phyloP scores from a whole-genome alignment of 2,113 vertebrate species.

The Corydoras sp. region DNA sequence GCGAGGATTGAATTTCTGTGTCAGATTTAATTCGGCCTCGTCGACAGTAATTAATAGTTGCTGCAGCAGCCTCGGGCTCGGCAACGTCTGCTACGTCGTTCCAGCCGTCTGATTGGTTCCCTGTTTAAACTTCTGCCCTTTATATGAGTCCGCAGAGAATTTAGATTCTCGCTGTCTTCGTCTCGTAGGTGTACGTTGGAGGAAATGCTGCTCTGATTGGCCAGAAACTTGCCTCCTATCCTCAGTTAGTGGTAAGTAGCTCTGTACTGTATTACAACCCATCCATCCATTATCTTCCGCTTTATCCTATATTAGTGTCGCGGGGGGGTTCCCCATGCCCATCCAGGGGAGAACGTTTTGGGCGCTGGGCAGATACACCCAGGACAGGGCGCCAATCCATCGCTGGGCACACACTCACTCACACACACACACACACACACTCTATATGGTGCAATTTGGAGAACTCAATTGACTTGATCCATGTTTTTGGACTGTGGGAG shows the following conservation, averaged over 20 bases:
- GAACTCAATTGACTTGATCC: too few species aligned
- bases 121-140: not conserved
- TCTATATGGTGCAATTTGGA: too few species aligned
- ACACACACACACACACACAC: too few species aligned
- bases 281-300: too few species aligned
- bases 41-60: slow-evolving; percentile 43
- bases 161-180: not conserved
- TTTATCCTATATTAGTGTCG: too few species aligned
- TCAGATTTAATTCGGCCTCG: slow-evolving; percentile 41
- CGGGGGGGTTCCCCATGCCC: too few species aligned
- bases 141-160: not conserved
- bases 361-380: too few species aligned
- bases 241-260: slow-evolving; percentile 77
- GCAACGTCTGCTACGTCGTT: not conserved
- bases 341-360: too few species aligned
- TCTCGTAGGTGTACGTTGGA: slow-evolving; percentile 85
- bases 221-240: slow-evolving; percentile 84
- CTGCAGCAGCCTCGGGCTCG: not conserved
- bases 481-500: too few species aligned
- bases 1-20: slow-evolving; percentile 39
- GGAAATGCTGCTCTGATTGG: slow-evolving; percentile 96
- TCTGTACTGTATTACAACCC: too few species aligned
- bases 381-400: too few species aligned
- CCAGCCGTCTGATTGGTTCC: slow-evolving; percentile 1
- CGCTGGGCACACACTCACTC: too few species aligned